These are phyloP conservation scores for Hemitrygon akajei DNA, from an alignment of 2,797 vertebrate genomes.

Conservation along the genomic window DNA sequence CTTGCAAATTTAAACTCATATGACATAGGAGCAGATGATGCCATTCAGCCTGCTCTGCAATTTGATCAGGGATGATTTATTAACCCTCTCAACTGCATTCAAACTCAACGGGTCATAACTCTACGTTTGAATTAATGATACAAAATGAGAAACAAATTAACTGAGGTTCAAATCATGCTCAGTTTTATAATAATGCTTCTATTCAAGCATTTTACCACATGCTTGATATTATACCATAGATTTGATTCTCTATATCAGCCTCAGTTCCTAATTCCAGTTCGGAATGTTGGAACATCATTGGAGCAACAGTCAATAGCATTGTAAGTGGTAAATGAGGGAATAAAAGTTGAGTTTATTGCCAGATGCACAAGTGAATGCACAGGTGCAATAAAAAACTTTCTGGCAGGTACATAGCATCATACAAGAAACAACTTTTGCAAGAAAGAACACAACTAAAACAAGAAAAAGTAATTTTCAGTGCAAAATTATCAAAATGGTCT, in stretches of 20 bases:
- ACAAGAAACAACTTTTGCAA: too few relatives aligned
- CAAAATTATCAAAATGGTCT: too few relatives aligned
- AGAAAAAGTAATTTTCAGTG: too few relatives aligned
- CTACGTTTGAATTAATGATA: neutral
- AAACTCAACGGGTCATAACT: neutral
- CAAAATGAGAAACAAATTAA: neutral
- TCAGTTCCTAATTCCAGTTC: neutral
- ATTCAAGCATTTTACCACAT: neutral
- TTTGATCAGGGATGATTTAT: too few relatives aligned
- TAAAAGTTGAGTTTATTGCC: neutral
- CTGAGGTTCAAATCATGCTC: neutral
- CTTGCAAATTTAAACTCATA: too few relatives aligned
- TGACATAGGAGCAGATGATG: too few relatives aligned
- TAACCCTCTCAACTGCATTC: neutral
- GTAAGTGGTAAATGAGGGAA: neutral
- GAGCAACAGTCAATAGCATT: neutral
- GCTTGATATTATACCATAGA: neutral
- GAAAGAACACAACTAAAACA: too few relatives aligned
- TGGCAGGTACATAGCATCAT: too few relatives aligned
- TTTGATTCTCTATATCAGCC: neutral
- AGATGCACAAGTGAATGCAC: too few relatives aligned
- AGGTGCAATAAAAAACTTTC: too few relatives aligned
- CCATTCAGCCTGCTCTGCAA: too few relatives aligned
- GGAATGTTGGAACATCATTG: neutral
- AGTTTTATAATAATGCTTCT: neutral